A percentile compares a stretch with the other conserved stretches of the same genome.
Evolutionary conservation across 1,140 invertebrate genomes (phyloP).

Genomic region (Drosophila triauraria): DNA sequence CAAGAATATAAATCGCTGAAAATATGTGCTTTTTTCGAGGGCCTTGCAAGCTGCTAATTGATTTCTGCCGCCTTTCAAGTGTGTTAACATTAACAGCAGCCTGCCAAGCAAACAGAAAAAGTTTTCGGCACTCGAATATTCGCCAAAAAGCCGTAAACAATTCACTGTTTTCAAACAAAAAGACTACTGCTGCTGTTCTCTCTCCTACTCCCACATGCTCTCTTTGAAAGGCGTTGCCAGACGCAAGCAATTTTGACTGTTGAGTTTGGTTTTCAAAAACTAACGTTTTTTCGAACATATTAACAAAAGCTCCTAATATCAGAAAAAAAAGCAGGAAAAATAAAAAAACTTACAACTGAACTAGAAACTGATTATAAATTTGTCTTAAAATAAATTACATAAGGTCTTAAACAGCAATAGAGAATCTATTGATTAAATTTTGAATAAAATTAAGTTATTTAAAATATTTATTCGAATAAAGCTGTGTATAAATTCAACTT

Average conservation of each 20-base stretch:
- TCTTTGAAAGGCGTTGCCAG: conserved; percentile 16
- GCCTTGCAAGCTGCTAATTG: conserved; percentile 60
- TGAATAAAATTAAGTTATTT: neutral
- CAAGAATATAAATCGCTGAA: conserved; percentile 20
- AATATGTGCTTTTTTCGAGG: conserved; percentile 23
- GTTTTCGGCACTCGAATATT: conserved; percentile 19
- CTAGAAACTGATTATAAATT: too few relatives aligned
- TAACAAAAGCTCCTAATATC: neutral
- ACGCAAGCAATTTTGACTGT: neutral
- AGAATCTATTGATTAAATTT: too few relatives aligned
- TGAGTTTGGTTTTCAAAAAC: neutral
- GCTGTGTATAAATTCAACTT: too few relatives aligned
- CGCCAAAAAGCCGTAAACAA: conserved; percentile 31
- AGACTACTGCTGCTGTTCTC: conserved; percentile 3
- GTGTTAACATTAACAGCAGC: conserved; percentile 60
- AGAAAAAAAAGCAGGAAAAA: neutral
- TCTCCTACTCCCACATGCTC: neutral
- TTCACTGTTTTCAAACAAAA: conserved; percentile 41
- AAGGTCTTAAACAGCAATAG: too few relatives aligned
- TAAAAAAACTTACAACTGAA: too few relatives aligned
- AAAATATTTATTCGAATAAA: neutral
- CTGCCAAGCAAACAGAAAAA: conserved; percentile 44
- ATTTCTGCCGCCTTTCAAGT: conserved; percentile 53
- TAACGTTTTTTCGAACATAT: neutral
- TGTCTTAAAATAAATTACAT: too few relatives aligned